Evolutionary conservation across 2,113 vertebrate species (phyloP), one percentile per base, ranked within the genome.

Genomic region (Odontesthes bonariensis): DNA sequence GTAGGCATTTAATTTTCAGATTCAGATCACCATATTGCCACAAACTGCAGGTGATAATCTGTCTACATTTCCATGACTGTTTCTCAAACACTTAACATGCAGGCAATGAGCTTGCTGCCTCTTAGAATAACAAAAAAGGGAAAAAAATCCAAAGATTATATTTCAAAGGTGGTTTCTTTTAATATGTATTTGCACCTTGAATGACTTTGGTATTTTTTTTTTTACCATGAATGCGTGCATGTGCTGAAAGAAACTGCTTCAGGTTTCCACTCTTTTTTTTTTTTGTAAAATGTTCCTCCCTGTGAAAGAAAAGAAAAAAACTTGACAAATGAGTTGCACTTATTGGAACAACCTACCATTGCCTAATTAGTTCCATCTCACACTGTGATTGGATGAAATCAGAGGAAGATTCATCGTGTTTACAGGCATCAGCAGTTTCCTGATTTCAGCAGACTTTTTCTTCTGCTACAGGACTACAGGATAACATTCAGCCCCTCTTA

Each of bases 361-460:
- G 75, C 71, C 76, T 91, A 89, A 91, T 92, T 93, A 91, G 87
- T 81, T 91, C 83, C 69, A 73, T 89, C 79, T 78, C 78, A 54
- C 51, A 35, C 69, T 8, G 16, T 81, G 86, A 91, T 90, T 89
- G 88, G 86, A 72, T 83, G 66, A 87, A 85, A 79, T 86, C 9
- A 10, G 35, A 75, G 61, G 57, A 75, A 78, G 87, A 90, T 92
- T 83, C 83, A 92, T 89, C 8, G 40, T 77, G 79, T 85, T 84
- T 60, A 75, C 79, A 65, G 60, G 84, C 85, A 89, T 93, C 91
- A 91, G 90, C 90, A 87, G 69, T 92, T 93, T 87, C 58, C 65
- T 84, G 86, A 91, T 90, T 88, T 84, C 77, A 62, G 66, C 60
- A 55, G 65, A 78, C 71, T 73, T 66, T 82, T 61, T 42, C 75